phyloP scores from a whole-genome alignment of 1,140 invertebrate genomes.

The Drosophila setifemur region DNA sequence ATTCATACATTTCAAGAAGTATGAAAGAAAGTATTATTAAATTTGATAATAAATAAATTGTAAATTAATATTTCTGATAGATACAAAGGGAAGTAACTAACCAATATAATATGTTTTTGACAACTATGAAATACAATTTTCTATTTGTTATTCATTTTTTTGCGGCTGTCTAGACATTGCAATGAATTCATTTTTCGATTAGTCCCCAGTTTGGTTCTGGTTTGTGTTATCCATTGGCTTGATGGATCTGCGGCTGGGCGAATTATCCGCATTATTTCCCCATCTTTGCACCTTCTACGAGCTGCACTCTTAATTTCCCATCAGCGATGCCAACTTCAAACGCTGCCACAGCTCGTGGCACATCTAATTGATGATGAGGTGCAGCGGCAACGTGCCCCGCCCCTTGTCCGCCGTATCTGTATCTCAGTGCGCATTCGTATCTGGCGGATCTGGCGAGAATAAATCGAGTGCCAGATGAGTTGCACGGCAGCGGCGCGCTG shows the following conservation, averaged over 20 bases:
- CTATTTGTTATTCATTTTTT: too few species aligned
- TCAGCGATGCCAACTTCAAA: slow-evolving; percentile 36
- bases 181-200: slow-evolving; percentile 23
- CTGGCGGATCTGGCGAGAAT: slow-evolving; percentile 42
- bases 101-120: too few species aligned
- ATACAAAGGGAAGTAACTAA: too few species aligned
- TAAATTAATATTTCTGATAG: too few species aligned
- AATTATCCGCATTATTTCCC: slow-evolving; percentile 42
- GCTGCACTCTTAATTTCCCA: slow-evolving; percentile 33
- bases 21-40: too few species aligned
- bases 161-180: background rate
- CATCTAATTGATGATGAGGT: slow-evolving; percentile 61
- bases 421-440: slow-evolving; percentile 7
- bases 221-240: background rate
- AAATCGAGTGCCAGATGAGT: slow-evolving; percentile 57
- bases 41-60: too few species aligned
- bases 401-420: slow-evolving; percentile 1
- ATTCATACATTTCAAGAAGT: too few species aligned
- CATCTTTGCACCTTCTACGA: slow-evolving; percentile 41
- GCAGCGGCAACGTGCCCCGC: slow-evolving; percentile 23
- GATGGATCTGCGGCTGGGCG: slow-evolving; percentile 20
- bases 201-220: background rate
- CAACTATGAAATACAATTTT: too few species aligned
- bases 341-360: slow-evolving; percentile 51
- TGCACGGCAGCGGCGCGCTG: too few species aligned